phyloP scores from a whole-genome alignment of 2,888 invertebrate genomes.

The Callyntrura sp. region DNA sequence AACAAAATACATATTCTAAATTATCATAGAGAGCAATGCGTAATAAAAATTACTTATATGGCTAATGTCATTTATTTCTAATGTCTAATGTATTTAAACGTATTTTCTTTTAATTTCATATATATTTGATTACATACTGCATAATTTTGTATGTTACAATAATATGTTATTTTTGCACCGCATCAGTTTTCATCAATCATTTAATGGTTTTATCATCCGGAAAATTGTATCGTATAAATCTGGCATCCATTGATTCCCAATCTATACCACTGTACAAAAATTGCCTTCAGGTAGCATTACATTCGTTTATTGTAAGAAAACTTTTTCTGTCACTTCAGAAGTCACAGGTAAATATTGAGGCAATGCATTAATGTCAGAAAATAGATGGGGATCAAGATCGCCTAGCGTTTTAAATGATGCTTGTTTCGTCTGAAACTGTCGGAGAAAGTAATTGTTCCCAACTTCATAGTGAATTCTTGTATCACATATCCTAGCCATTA shows the following conservation, averaged over 20 bases:
- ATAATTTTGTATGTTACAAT: neutral
- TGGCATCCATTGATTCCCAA: too few species aligned
- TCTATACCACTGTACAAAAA: too few species aligned
- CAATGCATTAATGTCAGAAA: slow-evolving; percentile 81
- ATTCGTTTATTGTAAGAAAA: slow-evolving; percentile 60
- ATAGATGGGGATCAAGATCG: slow-evolving; percentile 77
- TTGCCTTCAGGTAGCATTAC: too few species aligned
- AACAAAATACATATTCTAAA: slow-evolving; percentile 60
- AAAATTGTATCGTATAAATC: too few species aligned
- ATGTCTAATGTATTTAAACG: too few species aligned
- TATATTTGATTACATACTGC: neutral
- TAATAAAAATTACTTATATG: slow-evolving; percentile 67
- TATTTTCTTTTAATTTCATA: slow-evolving; percentile 3
- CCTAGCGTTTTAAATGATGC: slow-evolving; percentile 84
- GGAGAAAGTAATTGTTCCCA: slow-evolving; percentile 91
- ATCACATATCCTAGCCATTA: slow-evolving; percentile 94
- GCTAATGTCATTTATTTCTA: too few species aligned
- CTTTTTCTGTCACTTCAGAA: slow-evolving; percentile 79
- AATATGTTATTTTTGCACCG: neutral
- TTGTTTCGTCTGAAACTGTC: slow-evolving; percentile 94
- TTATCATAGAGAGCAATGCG: slow-evolving; percentile 68
- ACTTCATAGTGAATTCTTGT: slow-evolving; percentile 94
- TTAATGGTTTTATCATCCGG: too few species aligned
- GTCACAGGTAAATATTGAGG: slow-evolving; percentile 78
- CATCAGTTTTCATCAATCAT: too few species aligned